Percentiles rank a stretch among this genome's conserved stretches.
phyloP scores from a whole-genome alignment of 2,888 invertebrate species.

The Macrophya alboannulata region DNA sequence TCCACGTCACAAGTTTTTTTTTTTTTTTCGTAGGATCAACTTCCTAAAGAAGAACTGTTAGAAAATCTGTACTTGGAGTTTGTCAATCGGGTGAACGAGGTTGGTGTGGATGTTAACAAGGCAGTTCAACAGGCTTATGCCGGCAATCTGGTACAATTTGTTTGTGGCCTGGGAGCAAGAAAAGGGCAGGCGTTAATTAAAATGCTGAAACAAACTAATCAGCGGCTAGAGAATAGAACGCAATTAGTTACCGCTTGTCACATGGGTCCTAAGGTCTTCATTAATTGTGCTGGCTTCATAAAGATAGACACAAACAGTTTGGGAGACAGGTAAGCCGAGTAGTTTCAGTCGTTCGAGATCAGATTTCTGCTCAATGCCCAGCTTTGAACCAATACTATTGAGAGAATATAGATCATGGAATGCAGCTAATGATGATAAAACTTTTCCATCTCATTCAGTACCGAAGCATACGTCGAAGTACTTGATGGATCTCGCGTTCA shows the following conservation, averaged over 20 bases:
- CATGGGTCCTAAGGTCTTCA: conserved; percentile 99
- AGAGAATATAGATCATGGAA: background rate
- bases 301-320: conserved; percentile 98
- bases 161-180: conserved; percentile 97
- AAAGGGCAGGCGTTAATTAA: conserved; percentile 95
- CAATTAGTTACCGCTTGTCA: conserved; percentile 97
- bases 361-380: background rate
- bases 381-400: background rate
- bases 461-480: conserved; percentile 97
- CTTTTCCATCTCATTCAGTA: conserved; percentile 80
- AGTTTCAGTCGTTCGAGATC: conserved; percentile 26
- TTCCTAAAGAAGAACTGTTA: conserved; percentile 92
- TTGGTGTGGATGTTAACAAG: conserved; percentile 98
- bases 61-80: conserved; percentile 94
- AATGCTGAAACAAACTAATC: conserved; percentile 94
- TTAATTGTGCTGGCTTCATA: conserved; percentile 99
- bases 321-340: conserved; percentile 85
- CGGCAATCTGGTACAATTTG: conserved; percentile 95
- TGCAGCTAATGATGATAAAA: background rate
- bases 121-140: conserved; percentile 95
- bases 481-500: conserved; percentile 98
- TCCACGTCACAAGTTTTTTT: background rate
- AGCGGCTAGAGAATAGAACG: conserved; percentile 95
- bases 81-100: conserved; percentile 98
- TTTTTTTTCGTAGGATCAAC: conserved; percentile 84